Evolutionary conservation across 2,113 vertebrate genomes (phyloP), one percentile per base, ranked within the genome.

Genomic region (Urocolius indicus): DNA sequence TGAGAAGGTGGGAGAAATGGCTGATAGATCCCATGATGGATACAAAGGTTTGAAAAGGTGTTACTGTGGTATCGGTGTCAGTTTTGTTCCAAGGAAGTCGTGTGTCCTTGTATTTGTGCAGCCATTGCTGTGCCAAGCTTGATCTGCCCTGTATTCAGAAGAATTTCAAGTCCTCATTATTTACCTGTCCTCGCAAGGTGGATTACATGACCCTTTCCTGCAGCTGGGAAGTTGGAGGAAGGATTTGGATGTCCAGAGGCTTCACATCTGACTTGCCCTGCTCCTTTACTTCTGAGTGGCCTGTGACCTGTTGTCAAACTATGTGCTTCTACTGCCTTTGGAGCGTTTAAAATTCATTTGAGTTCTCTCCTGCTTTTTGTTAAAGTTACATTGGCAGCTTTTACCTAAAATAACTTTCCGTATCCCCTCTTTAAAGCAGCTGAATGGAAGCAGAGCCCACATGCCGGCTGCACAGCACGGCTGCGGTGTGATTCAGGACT

Each of bases 401-500:
- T 91, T 85, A 62, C 75, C 75, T 90, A n/a, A 90, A 86, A 80
- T 96, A 76, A 74, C 84, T 87, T 59, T 12, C 6, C 45, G 0
- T 71, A 8, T 62, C 20, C 34, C 32, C 65, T 52, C 75, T 61
- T 91, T 52, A 41, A 45, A 10, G 2, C 0, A 34, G 48, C 62
- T 58, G 63, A 74, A 67, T 83, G 75, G 91, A 54, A 80, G 30
- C 32, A 10, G 74, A 75, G 57, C 74, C 22, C 21, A 2, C 27
- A 26, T 52, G 82, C 59, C 72, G 59, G 1, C 63, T 84, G 73
- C 38, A 6, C 73, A 45, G 86, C n/a, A 34, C 7, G 7, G 45
- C 55, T 85, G 67, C 82, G 55, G 81, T 24, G 45, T 62, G 93
- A 92, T 69, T 88, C 94, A 84, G 82, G 85, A 5, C 92, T 93